phyloP scores from a whole-genome alignment of 2,797 vertebrate species.

The Erethizon dorsatum region DNA sequence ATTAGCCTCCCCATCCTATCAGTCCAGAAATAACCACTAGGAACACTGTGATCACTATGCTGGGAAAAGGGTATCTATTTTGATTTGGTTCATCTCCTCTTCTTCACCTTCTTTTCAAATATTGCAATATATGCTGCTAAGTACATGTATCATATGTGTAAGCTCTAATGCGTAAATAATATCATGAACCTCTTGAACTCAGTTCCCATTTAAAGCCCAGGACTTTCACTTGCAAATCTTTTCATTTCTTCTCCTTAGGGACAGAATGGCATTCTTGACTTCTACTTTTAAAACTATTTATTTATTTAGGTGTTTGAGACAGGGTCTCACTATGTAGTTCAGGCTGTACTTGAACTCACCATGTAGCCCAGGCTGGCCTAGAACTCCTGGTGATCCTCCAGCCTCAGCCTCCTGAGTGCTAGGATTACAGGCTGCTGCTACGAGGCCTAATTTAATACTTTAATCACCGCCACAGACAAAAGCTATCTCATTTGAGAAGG shows the following conservation, averaged over 20 bases:
- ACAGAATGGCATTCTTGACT: too few species aligned
- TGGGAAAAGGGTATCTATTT: background rate
- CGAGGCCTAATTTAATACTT: background rate
- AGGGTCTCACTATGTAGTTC: background rate
- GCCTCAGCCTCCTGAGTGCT: background rate
- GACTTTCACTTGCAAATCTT: background rate
- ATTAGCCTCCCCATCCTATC: background rate
- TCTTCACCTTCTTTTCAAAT: background rate
- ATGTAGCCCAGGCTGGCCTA: background rate
- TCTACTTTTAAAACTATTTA: background rate
- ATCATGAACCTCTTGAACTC: background rate
- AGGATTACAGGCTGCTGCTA: background rate
- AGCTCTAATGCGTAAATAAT: background rate
- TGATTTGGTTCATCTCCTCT: background rate
- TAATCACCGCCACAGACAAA: background rate
- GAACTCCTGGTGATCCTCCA: background rate
- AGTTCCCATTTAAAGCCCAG: background rate
- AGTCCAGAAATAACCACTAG: constrained; percentile 14
- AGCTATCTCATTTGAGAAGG: background rate
- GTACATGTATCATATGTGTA: background rate
- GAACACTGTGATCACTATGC: background rate
- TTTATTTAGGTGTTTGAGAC: background rate
- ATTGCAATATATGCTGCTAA: background rate
- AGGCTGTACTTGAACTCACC: background rate
- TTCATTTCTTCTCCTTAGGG: background rate